Percentiles rank a stretch among this genome's conserved stretches.
Conservation (phyloP, 2,888 invertebrate species). For the Limnephilus rhombicus region DNA sequence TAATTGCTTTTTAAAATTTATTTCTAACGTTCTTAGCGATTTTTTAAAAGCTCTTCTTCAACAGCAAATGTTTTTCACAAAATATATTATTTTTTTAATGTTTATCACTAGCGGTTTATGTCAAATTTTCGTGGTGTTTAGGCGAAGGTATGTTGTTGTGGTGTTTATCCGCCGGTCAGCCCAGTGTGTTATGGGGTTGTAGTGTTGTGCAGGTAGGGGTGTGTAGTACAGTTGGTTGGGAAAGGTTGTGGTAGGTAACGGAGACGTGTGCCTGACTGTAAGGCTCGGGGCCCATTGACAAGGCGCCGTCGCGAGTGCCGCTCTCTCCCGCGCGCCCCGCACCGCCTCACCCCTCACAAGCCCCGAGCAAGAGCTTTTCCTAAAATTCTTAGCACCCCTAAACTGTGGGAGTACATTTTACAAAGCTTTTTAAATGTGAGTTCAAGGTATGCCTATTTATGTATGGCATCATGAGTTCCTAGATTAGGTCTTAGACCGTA, state of each 20-base stretch:
- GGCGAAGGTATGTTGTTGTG: not conserved
- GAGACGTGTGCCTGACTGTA: constrained; percentile 43
- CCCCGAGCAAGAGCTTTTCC: constrained; percentile 35
- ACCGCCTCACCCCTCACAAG: not conserved
- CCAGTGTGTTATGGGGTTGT: not conserved
- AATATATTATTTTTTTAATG: not conserved
- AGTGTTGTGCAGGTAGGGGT: not conserved
- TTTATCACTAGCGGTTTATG: not conserved
- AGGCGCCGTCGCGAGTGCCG: constrained; percentile 49
- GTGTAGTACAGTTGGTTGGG: not conserved
- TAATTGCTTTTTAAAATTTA: not conserved
- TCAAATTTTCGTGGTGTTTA: not conserved
- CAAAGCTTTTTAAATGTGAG: not conserved
- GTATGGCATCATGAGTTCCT: too few species aligned
- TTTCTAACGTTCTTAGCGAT: not conserved
- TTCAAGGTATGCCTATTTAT: not conserved
- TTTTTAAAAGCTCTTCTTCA: not conserved
- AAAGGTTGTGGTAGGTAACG: constrained; percentile 8
- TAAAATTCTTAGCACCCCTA: not conserved
- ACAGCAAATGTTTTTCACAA: not conserved
- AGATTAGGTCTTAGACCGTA: too few species aligned
- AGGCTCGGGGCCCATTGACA: constrained; percentile 50
- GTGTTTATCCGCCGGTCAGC: not conserved
- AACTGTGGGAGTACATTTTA: not conserved
- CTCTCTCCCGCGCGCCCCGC: constrained; percentile 22